These are phyloP conservation scores for Morone saxatilis DNA, from an alignment of 2,113 vertebrate species.

Conservation along the genomic window DNA sequence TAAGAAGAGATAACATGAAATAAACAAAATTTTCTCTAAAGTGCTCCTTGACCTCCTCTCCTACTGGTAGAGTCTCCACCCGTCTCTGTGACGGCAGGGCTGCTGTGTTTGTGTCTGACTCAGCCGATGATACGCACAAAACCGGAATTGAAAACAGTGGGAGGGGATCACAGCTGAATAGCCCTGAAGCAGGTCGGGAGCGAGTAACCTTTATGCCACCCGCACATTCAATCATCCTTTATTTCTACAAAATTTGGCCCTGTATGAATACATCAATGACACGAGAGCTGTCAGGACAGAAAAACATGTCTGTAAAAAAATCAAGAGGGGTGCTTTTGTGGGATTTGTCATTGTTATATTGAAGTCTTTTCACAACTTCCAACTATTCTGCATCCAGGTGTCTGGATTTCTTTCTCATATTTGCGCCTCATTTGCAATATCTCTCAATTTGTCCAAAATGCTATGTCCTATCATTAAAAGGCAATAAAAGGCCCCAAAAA, in stretches of 20 bases:
- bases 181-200: slow-evolving; percentile 26
- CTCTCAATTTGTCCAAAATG: background rate
- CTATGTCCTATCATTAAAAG: too few relatives aligned
- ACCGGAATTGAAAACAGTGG: slow-evolving; percentile 35
- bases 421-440: background rate
- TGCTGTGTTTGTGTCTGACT: slow-evolving; percentile 72
- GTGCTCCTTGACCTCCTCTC: slow-evolving; percentile 15
- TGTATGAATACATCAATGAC: slow-evolving; percentile 20
- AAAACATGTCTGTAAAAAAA: background rate
- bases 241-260: slow-evolving; percentile 37
- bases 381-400: background rate
- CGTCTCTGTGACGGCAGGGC: slow-evolving; percentile 20
- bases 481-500: too few relatives aligned
- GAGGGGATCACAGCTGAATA: slow-evolving; percentile 47
- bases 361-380: too few relatives aligned
- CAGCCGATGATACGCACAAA: slow-evolving; percentile 53
- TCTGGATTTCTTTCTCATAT: background rate
- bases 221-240: slow-evolving; percentile 53
- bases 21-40: background rate
- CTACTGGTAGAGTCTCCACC: background rate
- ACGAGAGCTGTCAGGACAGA: slow-evolving; percentile 1
- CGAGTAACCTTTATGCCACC: slow-evolving; percentile 45
- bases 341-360: background rate
- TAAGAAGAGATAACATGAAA: background rate
- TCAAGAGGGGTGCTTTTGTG: background rate